Evolutionary conservation across 2,113 vertebrate genomes (phyloP).

Genomic region (Neomonachus schauinslandi): DNA sequence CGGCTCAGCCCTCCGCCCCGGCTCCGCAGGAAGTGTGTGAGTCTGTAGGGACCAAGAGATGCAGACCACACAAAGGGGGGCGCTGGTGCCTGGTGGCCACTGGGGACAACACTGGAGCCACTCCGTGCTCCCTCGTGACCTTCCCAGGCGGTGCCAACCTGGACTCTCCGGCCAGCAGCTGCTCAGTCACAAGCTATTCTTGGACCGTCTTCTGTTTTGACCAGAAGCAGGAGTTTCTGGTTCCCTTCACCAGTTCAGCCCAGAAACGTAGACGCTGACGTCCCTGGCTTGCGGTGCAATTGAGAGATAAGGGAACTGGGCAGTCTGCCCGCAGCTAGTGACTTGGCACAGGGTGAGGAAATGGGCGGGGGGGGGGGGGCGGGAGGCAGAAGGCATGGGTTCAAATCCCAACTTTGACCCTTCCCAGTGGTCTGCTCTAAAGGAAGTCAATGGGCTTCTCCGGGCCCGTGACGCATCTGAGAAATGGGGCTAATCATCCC

Average conservation of each 20-base stretch:
- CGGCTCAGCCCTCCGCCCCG: accelerated
- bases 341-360: background rate
- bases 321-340: background rate
- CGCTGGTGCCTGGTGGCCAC: slow-evolving; percentile 63
- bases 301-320: slow-evolving; percentile 49
- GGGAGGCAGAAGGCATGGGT: background rate
- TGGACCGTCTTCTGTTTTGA: slow-evolving; percentile 47
- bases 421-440: background rate
- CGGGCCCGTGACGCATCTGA: background rate
- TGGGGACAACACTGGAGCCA: slow-evolving; percentile 75
- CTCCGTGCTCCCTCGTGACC: slow-evolving; percentile 59
- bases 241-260: slow-evolving; percentile 1
- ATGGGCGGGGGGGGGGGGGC: background rate
- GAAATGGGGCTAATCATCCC: background rate
- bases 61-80: background rate
- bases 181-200: slow-evolving; percentile 67
- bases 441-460: background rate
- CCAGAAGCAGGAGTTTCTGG: slow-evolving; percentile 21
- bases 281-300: background rate
- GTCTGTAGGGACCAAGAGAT: accelerated
- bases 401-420: background rate
- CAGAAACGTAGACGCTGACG: background rate
- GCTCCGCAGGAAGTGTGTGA: background rate
- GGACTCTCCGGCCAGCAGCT: background rate
- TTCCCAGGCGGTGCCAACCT: slow-evolving; percentile 43